Conservation (phyloP, 2,888 invertebrate genomes). For the Agrilus cyanescens region DNA sequence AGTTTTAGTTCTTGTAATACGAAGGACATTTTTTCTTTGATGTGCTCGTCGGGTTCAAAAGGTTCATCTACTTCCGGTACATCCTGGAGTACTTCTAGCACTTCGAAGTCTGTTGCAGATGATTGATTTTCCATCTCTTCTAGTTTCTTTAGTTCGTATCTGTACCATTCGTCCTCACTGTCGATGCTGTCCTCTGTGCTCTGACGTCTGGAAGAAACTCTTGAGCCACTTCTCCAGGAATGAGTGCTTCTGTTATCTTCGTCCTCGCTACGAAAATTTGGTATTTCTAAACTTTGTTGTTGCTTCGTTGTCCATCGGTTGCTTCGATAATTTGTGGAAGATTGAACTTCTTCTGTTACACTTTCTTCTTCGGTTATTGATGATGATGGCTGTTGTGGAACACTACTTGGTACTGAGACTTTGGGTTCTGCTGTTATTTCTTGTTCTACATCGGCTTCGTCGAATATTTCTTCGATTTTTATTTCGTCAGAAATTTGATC, state of each 20-base stretch:
- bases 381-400: background rate
- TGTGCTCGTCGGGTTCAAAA: conserved; percentile 53
- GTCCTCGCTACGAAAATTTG: conserved; percentile 50
- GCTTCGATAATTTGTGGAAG: conserved; percentile 47
- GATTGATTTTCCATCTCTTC: conserved; percentile 75
- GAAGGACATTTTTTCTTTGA: conserved; percentile 69
- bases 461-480: conserved; percentile 18
- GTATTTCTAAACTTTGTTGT: conserved; percentile 72
- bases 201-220: conserved; percentile 75
- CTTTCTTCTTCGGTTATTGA: conserved; percentile 17
- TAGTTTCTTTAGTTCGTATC: conserved; percentile 74
- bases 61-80: conserved; percentile 38
- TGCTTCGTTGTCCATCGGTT: conserved; percentile 54
- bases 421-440: conserved; percentile 10
- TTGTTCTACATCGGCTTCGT: conserved; percentile 7
- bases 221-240: conserved; percentile 75
- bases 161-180: conserved; percentile 89
- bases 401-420: conserved; percentile 5
- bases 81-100: conserved; percentile 49
- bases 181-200: conserved; percentile 89
- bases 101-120: conserved; percentile 45
- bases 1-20: conserved; percentile 65
- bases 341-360: conserved; percentile 53
- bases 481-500: conserved; percentile 45
- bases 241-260: conserved; percentile 79